phyloP scores from a whole-genome alignment of 2,113 vertebrate genomes.

The Hystrix cristata region DNA sequence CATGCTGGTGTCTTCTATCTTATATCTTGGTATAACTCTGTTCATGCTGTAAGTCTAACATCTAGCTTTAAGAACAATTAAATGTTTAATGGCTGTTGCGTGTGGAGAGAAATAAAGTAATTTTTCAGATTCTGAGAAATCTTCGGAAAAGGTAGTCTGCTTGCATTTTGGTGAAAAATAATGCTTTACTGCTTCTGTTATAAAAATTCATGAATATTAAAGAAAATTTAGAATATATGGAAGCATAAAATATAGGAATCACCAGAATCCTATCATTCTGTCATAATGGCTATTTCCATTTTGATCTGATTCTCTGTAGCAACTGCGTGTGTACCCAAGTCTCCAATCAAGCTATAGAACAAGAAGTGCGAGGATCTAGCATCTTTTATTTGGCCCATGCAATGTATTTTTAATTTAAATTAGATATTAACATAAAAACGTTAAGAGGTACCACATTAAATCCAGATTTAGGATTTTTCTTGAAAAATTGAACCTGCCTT shows the following conservation, averaged over 20 bases:
- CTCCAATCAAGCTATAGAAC: not conserved
- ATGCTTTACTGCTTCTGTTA: conserved; percentile 4
- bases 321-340: not conserved
- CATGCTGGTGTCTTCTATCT: not conserved
- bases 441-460: not conserved
- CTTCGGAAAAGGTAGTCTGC: not conserved
- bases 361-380: not conserved
- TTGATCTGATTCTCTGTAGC: not conserved
- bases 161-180: not conserved
- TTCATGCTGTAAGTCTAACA: not conserved
- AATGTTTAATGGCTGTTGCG: not conserved
- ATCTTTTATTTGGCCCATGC: not conserved
- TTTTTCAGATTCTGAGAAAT: not conserved
- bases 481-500: not conserved
- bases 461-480: not conserved
- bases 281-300: not conserved
- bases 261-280: not conserved
- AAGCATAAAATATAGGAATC: not conserved
- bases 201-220: not conserved
- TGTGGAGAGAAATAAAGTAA: not conserved
- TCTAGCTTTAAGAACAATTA: not conserved
- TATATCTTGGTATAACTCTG: not conserved
- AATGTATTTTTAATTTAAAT: conserved; percentile 1
- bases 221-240: not conserved
- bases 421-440: not conserved